Conservation (phyloP, 64 coral and sea anemone genomes). For the Cladopsammia gracilis region DNA sequence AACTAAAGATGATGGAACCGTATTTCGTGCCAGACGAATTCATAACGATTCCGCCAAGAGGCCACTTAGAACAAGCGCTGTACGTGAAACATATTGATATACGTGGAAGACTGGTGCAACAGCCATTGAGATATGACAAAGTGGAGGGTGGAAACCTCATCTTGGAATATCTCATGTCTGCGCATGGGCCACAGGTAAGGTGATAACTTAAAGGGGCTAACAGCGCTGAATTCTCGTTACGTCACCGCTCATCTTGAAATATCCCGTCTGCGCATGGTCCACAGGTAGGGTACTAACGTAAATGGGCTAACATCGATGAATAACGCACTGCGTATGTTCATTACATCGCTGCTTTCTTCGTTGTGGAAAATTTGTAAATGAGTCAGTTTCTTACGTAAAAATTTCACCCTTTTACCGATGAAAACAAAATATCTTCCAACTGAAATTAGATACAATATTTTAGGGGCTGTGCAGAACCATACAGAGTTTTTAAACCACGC, state of each 20-base stretch:
- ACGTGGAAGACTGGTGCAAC: conserved; percentile 47
- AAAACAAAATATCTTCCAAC: too few species aligned
- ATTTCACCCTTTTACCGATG: too few species aligned
- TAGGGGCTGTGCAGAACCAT: too few species aligned
- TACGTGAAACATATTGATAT: conserved; percentile 88
- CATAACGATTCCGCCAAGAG: conserved; percentile 43
- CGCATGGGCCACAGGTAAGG: conserved; percentile 55
- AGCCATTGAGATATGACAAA: conserved; percentile 69
- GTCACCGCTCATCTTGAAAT: conserved; percentile 64
- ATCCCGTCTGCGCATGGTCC: conserved; percentile 50
- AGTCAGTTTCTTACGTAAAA: too few species aligned
- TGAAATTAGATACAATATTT: too few species aligned
- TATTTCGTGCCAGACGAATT: conserved; percentile 72
- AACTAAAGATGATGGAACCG: not conserved
- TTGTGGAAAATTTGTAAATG: too few species aligned
- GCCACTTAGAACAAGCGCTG: conserved; percentile 48
- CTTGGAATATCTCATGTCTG: conserved; percentile 70
- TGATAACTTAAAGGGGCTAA: too few species aligned
- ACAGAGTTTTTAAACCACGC: too few species aligned
- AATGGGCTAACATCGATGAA: too few species aligned
- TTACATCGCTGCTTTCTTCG: too few species aligned
- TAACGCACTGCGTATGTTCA: too few species aligned
- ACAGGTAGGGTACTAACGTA: conserved; percentile 11
- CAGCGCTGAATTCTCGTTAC: too few species aligned
- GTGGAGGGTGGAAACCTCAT: conserved; percentile 72